Percentiles rank a stretch among this genome's conserved stretches.
Evolutionary conservation across 2,888 invertebrate species (phyloP).

Genomic region (Autographa pulchrina): DNA sequence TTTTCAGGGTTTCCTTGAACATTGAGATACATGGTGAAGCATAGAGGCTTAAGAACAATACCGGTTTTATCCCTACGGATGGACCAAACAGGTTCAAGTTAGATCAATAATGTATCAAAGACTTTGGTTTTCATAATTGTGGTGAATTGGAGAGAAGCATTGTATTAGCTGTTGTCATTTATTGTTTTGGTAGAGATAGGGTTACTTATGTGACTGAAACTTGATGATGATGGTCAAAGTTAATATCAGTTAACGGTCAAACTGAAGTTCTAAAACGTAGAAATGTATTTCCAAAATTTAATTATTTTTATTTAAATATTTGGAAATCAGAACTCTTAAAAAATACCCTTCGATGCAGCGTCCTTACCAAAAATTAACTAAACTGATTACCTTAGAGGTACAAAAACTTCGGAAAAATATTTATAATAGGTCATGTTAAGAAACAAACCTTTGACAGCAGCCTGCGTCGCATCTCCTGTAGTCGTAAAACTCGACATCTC

Average conservation of each 20-base stretch:
- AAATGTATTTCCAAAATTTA: too few relatives aligned
- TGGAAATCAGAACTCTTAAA: too few relatives aligned
- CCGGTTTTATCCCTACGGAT: background rate
- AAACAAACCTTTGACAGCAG: constrained; percentile 81
- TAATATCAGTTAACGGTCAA: too few relatives aligned
- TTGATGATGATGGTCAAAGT: too few relatives aligned
- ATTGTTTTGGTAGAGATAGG: background rate
- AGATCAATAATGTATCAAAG: too few relatives aligned
- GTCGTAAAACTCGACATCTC: constrained; percentile 82
- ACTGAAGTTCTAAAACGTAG: too few relatives aligned
- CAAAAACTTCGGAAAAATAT: background rate
- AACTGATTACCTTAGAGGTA: background rate
- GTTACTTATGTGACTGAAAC: background rate
- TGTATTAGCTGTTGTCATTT: background rate
- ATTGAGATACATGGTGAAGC: background rate
- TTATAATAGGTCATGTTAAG: constrained; percentile 17
- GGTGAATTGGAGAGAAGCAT: background rate
- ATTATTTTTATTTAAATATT: too few relatives aligned
- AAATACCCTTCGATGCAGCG: background rate
- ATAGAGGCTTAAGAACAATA: background rate
- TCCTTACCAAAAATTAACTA: background rate
- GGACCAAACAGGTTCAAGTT: too few relatives aligned
- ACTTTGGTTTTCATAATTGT: too few relatives aligned
- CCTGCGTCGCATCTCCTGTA: constrained; percentile 74
- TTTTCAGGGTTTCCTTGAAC: background rate